Percentiles rank a stretch among this genome's conserved stretches.
Conservation (phyloP, 1,140 invertebrate species). For the Euborellia annulipes region DNA sequence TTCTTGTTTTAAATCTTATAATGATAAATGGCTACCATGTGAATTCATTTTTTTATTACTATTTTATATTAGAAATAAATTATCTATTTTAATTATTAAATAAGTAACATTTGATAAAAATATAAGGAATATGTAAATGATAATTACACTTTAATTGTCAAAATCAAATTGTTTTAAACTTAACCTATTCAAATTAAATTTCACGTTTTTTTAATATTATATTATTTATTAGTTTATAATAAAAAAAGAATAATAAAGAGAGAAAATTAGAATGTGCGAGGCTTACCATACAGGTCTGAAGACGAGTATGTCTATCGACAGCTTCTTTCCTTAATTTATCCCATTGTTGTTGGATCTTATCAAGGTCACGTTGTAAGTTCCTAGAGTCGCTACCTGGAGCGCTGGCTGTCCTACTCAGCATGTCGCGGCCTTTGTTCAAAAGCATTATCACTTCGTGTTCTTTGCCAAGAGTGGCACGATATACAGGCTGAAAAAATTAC, state of each 20-base stretch:
- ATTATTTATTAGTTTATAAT: conserved; percentile 7
- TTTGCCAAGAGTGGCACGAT: conserved; percentile 71
- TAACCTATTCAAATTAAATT: too few species aligned
- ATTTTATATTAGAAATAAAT: too few species aligned
- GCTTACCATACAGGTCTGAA: conserved; percentile 61
- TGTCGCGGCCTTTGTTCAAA: conserved; percentile 74
- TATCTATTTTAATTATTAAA: too few species aligned
- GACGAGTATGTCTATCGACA: conserved; percentile 62
- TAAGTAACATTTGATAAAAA: background rate
- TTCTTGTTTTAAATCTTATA: too few species aligned
- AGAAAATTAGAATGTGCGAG: too few species aligned
- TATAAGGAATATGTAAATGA: background rate
- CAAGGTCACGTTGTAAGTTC: conserved; percentile 48
- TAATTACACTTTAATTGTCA: background rate
- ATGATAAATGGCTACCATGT: too few species aligned
- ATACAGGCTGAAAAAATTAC: conserved; percentile 43
- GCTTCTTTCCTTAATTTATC: conserved; percentile 75
- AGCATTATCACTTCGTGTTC: conserved; percentile 91
- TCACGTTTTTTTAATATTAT: background rate
- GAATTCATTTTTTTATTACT: too few species aligned
- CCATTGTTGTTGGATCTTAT: conserved; percentile 77
- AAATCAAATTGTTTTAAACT: background rate
- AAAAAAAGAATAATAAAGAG: too few species aligned
- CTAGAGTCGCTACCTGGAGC: conserved; percentile 31
- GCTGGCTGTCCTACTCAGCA: conserved; percentile 38